Conservation (phyloP, 2,888 invertebrate species). For the Scaptomyza flava region DNA sequence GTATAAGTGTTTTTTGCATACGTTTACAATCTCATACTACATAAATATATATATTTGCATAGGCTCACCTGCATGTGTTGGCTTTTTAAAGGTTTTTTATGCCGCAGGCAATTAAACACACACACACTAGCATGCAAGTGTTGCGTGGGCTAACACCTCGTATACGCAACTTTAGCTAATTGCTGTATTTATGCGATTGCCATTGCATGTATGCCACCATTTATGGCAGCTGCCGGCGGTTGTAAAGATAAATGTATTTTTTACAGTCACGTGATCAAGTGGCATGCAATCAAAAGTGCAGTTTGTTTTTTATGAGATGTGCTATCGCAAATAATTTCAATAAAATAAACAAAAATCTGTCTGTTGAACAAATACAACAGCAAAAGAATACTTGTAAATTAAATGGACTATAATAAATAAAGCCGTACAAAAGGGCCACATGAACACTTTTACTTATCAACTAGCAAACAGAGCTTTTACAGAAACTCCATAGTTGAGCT, state of each 20-base stretch:
- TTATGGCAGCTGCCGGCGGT: conserved; percentile 37
- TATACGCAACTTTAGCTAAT: conserved; percentile 65
- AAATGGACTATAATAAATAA: neutral
- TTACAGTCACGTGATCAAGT: conserved; percentile 43
- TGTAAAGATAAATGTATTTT: conserved; percentile 47
- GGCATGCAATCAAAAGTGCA: conserved; percentile 14
- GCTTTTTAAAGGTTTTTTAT: conserved; percentile 33
- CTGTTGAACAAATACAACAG: neutral
- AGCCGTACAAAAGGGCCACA: neutral
- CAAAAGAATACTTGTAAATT: neutral
- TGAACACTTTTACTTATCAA: neutral
- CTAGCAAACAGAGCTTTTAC: neutral
- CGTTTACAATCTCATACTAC: neutral
- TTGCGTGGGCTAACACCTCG: conserved; percentile 34
- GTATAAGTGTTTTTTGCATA: conserved; percentile 29
- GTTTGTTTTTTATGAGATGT: neutral
- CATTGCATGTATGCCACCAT: conserved; percentile 47
- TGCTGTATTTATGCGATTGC: conserved; percentile 53
- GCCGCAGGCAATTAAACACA: conserved; percentile 36
- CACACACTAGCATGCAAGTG: conserved; percentile 12
- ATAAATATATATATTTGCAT: conserved; percentile 1
- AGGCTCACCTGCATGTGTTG: conserved; percentile 1
- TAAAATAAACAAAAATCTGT: conserved; percentile 7
- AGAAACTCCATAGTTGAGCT: neutral
- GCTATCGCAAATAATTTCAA: conserved; percentile 1